Evolutionary conservation across 2,797 vertebrate species (phyloP), one percentile per base, ranked within the genome.

Genomic region (Acanthurus leucopareius): DNA sequence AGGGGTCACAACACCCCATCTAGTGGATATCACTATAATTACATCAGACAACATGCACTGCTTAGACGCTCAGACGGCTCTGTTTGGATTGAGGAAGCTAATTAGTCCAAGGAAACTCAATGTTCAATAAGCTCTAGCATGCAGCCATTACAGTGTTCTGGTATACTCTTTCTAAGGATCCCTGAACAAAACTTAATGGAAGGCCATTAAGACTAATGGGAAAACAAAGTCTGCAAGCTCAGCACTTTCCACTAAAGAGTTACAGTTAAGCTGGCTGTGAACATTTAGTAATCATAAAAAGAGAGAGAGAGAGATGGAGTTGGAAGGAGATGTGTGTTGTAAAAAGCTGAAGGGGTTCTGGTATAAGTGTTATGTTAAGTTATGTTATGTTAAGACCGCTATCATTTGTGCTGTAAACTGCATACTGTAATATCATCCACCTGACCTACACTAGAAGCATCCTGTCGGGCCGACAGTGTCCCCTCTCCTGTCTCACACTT

Each of bases 1-100:
- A n/a, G 3, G 64, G 25, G 58, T 54, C 64, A 48, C 57, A 75
- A 90, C 61, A 76, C 88, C 2, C 88, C 91, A 89, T 82, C 92
- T 93, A 87, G 89, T 91, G 93, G 88, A 72, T 15, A 11, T 15
- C 2, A 28, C 49, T 49, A 14, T 66, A 73, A 89, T 65, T 82
- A 67, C 90, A 89, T n/a, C n/a, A n/a, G n/a, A n/a, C n/a, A n/a
- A n/a, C n/a, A n/a, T n/a, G n/a, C n/a, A n/a, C n/a, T n/a, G n/a
- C n/a, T n/a, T n/a, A n/a, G n/a, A n/a, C n/a, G n/a, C n/a, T n/a
- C n/a, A n/a, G 13, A 4, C 49, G 56, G 52, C 47, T 44, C 10
- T 74, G 47, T 17, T 53, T 19, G 62, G 44, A 60, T 3, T 45
- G 22, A 56, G 78, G 73, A 84, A 83, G 66, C 14, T 25, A 74